Conservation (phyloP, 2,113 vertebrate genomes). For the Larimichthys polyactis region DNA sequence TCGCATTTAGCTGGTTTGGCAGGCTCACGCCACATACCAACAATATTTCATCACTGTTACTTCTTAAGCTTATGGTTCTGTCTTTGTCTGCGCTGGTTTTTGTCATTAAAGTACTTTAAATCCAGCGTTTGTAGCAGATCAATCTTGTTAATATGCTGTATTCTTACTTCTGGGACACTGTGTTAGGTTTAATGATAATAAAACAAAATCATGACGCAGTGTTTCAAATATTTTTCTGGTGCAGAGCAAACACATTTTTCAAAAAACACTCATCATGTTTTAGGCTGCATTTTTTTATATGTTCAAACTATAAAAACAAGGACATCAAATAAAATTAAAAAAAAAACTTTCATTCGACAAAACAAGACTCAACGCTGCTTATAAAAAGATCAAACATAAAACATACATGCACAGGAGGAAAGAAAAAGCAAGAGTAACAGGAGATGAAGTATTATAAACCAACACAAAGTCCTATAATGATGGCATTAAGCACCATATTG, state of each 20-base stretch:
- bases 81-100: too few species aligned
- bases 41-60: not conserved
- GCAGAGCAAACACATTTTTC: not conserved
- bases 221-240: not conserved
- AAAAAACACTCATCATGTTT: not conserved
- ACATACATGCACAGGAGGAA: slow-evolving; percentile 52
- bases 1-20: not conserved
- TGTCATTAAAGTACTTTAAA: too few species aligned
- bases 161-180: not conserved
- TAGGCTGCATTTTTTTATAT: slow-evolving; percentile 19
- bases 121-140: not conserved
- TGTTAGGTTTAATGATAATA: not conserved
- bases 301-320: slow-evolving; percentile 25
- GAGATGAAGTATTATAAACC: slow-evolving; percentile 24
- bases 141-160: not conserved
- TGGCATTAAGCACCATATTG: slow-evolving; percentile 31
- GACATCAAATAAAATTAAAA: slow-evolving; percentile 40
- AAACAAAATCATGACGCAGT: not conserved
- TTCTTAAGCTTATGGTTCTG: not conserved
- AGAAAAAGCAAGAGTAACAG: not conserved
- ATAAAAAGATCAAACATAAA: slow-evolving; percentile 37
- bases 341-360: slow-evolving; percentile 34
- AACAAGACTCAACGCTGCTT: slow-evolving; percentile 27
- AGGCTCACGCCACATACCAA: slow-evolving; percentile 5
- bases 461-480: slow-evolving; percentile 36